Conservation (phyloP, 2,797 vertebrate genomes). For the Macropodus opercularis region DNA sequence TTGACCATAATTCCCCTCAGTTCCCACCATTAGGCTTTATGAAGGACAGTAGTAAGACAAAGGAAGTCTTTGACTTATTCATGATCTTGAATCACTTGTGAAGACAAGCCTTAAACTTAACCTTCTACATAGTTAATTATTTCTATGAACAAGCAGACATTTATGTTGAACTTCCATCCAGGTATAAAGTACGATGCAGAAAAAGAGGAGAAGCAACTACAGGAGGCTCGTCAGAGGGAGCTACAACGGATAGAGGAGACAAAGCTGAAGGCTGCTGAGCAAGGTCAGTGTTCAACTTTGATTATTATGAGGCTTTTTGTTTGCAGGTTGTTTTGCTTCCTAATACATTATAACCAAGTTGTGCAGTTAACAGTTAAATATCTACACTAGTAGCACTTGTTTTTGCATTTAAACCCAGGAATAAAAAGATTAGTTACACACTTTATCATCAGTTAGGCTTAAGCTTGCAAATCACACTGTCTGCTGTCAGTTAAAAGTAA, state of each 20-base stretch:
- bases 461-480: too few relatives aligned
- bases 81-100: constrained; percentile 18
- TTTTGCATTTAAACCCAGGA: neutral
- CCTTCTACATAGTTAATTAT: neutral
- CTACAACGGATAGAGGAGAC: constrained; percentile 96
- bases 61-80: constrained; percentile 25
- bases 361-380: too few relatives aligned
- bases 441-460: neutral
- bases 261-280: constrained; percentile 92
- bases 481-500: too few relatives aligned
- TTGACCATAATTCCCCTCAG: neutral
- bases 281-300: constrained; percentile 79
- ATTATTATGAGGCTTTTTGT: constrained; percentile 7
- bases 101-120: constrained; percentile 4
- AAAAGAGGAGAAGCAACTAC: constrained; percentile 92
- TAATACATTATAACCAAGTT: too few relatives aligned
- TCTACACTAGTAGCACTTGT: too few relatives aligned
- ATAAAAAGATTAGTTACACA: neutral
- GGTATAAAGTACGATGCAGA: constrained; percentile 95
- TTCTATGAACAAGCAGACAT: neutral
- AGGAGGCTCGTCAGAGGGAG: constrained; percentile 92
- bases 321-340: neutral
- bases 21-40: neutral
- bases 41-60: neutral
- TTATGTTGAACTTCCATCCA: constrained; percentile 56